phyloP scores from a whole-genome alignment of 2,113 vertebrate genomes.

The Nothobranchius furzeri region DNA sequence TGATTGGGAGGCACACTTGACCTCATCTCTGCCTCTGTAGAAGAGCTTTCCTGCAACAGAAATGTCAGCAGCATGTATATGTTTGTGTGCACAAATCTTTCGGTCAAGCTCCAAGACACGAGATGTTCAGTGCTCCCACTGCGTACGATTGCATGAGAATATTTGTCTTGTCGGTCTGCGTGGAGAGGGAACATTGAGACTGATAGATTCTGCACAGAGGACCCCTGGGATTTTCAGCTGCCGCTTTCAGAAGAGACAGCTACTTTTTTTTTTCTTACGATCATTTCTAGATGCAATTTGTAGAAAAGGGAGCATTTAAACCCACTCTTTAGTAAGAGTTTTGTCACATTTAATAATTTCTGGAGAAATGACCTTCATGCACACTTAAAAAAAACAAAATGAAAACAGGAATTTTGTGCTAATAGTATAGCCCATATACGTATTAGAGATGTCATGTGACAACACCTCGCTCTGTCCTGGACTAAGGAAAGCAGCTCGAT shows the following conservation, averaged over 20 bases:
- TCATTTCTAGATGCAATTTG: neutral
- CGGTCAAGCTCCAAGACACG: slow-evolving; percentile 1
- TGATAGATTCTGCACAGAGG: slow-evolving; percentile 16
- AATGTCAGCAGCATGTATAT: slow-evolving; percentile 5
- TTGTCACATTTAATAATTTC: too few relatives aligned
- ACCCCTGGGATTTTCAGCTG: slow-evolving; percentile 20
- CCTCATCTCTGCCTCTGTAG: slow-evolving; percentile 35
- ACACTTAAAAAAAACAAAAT: too few relatives aligned
- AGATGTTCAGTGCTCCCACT: slow-evolving; percentile 25
- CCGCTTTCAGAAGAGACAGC: slow-evolving; percentile 2
- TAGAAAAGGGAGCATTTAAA: slow-evolving; percentile 3
- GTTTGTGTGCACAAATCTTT: slow-evolving; percentile 10
- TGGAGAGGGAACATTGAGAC: slow-evolving; percentile 12
- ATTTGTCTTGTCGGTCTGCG: slow-evolving; percentile 17
- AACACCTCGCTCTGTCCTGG: slow-evolving; percentile 29
- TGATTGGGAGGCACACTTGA: slow-evolving; percentile 57
- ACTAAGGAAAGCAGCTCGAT: slow-evolving; percentile 35
- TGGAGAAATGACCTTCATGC: too few relatives aligned
- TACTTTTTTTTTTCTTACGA: neutral
- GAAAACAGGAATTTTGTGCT: neutral
- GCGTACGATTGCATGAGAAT: slow-evolving; percentile 7
- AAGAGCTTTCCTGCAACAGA: slow-evolving; percentile 19
- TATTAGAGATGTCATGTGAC: slow-evolving; percentile 59
- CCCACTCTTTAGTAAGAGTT: too few relatives aligned
- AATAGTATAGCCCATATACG: slow-evolving; percentile 40